These are phyloP conservation scores for Neoseiulus cucumeris DNA, from an alignment of 1,140 invertebrate genomes.

Conservation along the genomic window DNA sequence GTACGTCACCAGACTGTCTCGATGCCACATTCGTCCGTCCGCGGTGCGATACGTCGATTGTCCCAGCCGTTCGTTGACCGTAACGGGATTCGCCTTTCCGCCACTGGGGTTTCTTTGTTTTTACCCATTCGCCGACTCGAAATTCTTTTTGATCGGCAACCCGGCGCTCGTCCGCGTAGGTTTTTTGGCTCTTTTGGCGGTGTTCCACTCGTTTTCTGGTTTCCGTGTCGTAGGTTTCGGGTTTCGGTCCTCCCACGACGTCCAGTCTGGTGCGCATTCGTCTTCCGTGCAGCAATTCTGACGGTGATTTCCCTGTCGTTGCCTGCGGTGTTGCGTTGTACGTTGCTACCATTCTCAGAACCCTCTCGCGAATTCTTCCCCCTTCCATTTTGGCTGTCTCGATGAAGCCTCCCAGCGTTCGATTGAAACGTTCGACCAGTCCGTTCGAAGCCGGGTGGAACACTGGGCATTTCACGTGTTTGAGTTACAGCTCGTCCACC, in stretches of 20 bases:
- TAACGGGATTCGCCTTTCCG: background rate
- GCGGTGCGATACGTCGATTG: background rate
- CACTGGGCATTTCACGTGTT: background rate
- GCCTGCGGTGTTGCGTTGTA: constrained; percentile 10
- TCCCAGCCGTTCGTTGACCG: background rate
- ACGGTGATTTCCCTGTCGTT: background rate
- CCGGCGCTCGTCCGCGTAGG: background rate
- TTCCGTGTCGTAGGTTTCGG: background rate
- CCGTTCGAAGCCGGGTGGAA: background rate
- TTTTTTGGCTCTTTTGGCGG: background rate
- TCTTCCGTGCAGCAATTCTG: constrained; percentile 5
- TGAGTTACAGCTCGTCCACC: background rate
- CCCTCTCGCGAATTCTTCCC: background rate
- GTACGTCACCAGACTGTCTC: background rate
- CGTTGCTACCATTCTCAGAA: background rate
- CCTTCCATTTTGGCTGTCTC: background rate
- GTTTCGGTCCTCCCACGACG: background rate
- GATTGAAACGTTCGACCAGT: background rate
- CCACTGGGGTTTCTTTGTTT: background rate
- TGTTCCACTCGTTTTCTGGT: background rate
- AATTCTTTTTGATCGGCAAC: background rate
- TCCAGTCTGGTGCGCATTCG: background rate
- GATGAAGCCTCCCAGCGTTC: background rate
- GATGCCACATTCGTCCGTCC: background rate
- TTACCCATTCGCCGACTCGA: background rate